Evolutionary conservation across 2,888 invertebrate species (phyloP).

Genomic region (Campoplex capitator): DNA sequence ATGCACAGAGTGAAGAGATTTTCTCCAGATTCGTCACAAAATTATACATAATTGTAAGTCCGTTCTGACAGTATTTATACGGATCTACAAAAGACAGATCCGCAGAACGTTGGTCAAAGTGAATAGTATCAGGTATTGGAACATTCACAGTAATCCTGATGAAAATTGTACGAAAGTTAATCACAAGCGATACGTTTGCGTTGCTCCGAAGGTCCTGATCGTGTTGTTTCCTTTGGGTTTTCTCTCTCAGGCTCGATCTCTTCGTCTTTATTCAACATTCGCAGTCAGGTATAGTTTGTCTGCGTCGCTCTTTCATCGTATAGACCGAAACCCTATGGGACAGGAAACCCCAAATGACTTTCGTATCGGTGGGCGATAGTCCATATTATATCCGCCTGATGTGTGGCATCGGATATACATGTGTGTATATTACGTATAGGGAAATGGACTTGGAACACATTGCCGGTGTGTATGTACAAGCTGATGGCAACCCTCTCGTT

Average conservation of each 20-base stretch:
- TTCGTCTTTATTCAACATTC: constrained; percentile 5
- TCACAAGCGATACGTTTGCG: constrained; percentile 7
- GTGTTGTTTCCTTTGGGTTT: constrained; percentile 37
- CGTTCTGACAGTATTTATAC: background rate
- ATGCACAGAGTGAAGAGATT: too few species aligned
- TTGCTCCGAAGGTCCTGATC: background rate
- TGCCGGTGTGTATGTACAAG: constrained; percentile 32
- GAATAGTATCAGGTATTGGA: background rate
- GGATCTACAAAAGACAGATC: background rate
- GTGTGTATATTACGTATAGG: constrained; percentile 21
- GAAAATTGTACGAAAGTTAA: constrained; percentile 30
- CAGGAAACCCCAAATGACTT: constrained; percentile 64
- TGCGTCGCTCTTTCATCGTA: background rate
- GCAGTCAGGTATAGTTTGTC: background rate
- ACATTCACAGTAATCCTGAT: background rate
- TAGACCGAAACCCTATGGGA: constrained; percentile 52
- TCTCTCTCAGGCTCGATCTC: constrained; percentile 17
- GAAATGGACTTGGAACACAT: constrained; percentile 49
- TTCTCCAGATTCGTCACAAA: too few species aligned
- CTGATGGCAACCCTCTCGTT: constrained; percentile 62
- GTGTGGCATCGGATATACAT: constrained; percentile 40
- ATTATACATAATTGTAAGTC: too few species aligned
- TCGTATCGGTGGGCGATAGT: constrained; percentile 64
- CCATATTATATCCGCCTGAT: constrained; percentile 58
- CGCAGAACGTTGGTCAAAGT: background rate